phyloP scores from a whole-genome alignment of 2,113 vertebrate genomes.

The Archilochus colubris region DNA sequence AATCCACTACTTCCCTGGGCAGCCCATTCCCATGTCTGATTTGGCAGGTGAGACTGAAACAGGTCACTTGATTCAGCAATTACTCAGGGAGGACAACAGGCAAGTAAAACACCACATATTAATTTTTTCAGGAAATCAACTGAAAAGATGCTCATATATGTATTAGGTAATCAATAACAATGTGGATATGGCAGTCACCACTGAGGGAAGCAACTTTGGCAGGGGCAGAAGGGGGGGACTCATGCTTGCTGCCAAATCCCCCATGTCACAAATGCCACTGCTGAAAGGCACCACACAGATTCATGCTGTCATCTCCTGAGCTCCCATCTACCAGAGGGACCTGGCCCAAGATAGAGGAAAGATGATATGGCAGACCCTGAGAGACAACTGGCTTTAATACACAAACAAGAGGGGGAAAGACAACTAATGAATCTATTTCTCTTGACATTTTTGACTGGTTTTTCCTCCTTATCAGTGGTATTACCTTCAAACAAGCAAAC shows the following conservation, averaged over 20 bases:
- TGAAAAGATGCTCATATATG: not conserved
- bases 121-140: not conserved
- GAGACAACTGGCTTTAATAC: not conserved
- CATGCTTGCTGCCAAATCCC: not conserved
- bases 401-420: not conserved
- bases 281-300: not conserved
- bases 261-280: not conserved
- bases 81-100: not conserved
- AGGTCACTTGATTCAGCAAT: not conserved
- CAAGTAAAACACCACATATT: not conserved
- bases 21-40: too few relatives aligned
- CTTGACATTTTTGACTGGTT: not conserved
- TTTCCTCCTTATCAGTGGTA: conserved; percentile 41
- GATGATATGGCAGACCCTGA: too few relatives aligned
- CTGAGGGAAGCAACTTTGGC: not conserved
- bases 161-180: not conserved
- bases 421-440: not conserved
- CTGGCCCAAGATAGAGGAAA: not conserved
- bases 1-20: too few relatives aligned
- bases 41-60: not conserved
- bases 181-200: not conserved
- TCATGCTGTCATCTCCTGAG: not conserved
- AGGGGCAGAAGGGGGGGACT: not conserved
- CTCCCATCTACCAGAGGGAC: not conserved
- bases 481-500: conserved; percentile 67